Base-by-base conservation (phyloP, 2,888 invertebrate species). In the Imbricaverruca yamaguchii region DNA sequence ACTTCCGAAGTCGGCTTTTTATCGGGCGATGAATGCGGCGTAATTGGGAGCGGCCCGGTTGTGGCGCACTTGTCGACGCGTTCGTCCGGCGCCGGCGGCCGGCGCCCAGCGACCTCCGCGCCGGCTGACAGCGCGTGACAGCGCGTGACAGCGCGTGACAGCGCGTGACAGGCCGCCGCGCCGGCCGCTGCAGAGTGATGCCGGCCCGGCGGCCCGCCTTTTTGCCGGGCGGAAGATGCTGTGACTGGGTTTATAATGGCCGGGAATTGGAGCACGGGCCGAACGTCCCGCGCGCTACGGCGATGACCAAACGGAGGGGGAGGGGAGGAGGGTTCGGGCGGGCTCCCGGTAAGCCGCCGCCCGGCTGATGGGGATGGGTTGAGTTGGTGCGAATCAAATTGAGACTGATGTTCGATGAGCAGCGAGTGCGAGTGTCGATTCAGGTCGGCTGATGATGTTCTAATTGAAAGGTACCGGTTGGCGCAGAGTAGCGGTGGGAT, bases 241-340 rank as follows among this genome's bases (percentile, higher is more conserved):
- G 69, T 69, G 69, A 69, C 69, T 69, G 12, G 69, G 9, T 69
- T 69, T 25, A 69, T 69, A 69, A 69, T 69, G 69, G 39, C 39
- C 69, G 4, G 39, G 15, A 69, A 69, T 69, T 69, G 15, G 69
- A 69, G 69, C 69, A 69, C 61, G 61, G 61, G 61, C 61, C 61
- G 4, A 61, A 61, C 61, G 1, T 39, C 39, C 39, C 39, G 39
- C 39, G 39, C 39, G 39, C 39, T 39, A 39, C 39, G 39, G 39
- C 39, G 39, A 39, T 39, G 39, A 39, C 39, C 39, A 39, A 39
- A 39, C 39, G 39, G 39, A 39, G 39, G 39, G 39, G 39, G 39
- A 39, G 39, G 39, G 39, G 39, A 39, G 39, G 39, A 39, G 39
- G 39, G 39, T 39, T 39, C 39, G 39, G 39, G 39, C 39, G 39